These are phyloP conservation scores for Tetraodon nigroviridis DNA, from an alignment of 2,113 vertebrate genomes.

Conservation along the genomic window DNA sequence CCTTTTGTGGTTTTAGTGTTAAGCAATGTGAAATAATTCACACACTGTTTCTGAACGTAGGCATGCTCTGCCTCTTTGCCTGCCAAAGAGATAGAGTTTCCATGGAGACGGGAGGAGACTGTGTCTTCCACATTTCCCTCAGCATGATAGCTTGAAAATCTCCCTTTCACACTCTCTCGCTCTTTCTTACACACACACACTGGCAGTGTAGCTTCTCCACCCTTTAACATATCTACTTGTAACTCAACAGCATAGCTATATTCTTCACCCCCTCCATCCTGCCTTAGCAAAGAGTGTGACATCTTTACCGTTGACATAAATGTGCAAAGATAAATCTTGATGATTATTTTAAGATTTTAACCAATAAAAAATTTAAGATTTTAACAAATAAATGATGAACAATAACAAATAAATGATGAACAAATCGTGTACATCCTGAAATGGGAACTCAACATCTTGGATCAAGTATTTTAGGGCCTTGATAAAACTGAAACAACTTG, in stretches of 20 bases:
- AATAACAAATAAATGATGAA: too few species aligned
- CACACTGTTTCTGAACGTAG: constrained; percentile 47
- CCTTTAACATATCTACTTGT: constrained; percentile 32
- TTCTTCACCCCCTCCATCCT: constrained; percentile 25
- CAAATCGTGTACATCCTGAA: too few species aligned
- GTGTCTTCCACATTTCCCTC: constrained; percentile 69
- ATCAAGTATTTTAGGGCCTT: neutral
- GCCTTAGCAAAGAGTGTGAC: constrained; percentile 15
- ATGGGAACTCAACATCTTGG: neutral
- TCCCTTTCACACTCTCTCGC: neutral
- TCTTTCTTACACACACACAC: constrained; percentile 1
- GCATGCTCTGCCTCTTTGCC: constrained; percentile 50
- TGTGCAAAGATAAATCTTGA: neutral
- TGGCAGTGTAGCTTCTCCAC: constrained; percentile 39
- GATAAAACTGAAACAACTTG: constrained; percentile 11
- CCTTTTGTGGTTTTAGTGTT: constrained; percentile 2
- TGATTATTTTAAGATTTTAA: neutral
- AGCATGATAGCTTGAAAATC: constrained; percentile 52
- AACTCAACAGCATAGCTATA: constrained; percentile 41
- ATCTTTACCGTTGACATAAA: neutral
- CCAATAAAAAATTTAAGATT: too few species aligned
- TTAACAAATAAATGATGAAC: too few species aligned
- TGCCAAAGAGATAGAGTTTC: constrained; percentile 71
- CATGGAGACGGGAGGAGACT: constrained; percentile 73
- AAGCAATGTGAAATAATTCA: constrained; percentile 54